A percentile compares a stretch with the other conserved stretches of the same genome.
phyloP scores from a whole-genome alignment of 53 echinoderm and acorn worm species.

The Pentamera pediparva region DNA sequence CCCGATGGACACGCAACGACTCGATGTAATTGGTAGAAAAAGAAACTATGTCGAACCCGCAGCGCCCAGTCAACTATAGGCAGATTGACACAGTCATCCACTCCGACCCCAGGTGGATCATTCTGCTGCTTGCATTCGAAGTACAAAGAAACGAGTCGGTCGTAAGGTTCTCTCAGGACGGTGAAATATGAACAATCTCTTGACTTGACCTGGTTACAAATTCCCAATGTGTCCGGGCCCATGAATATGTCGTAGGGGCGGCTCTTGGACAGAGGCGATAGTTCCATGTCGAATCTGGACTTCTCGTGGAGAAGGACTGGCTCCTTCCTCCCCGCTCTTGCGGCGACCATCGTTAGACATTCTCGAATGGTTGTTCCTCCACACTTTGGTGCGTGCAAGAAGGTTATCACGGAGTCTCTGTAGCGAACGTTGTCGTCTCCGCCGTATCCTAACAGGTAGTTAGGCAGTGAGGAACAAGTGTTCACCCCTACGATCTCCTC shows the following conservation, averaged over 20 bases:
- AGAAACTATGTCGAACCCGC: not conserved
- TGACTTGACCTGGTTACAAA: not conserved
- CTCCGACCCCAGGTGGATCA: slow-evolving; percentile 1
- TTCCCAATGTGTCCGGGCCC: slow-evolving; percentile 11
- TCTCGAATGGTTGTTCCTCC: slow-evolving; percentile 5
- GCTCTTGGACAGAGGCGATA: not conserved
- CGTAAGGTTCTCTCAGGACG: slow-evolving; percentile 5
- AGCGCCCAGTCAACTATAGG: not conserved
- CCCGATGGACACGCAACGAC: not conserved
- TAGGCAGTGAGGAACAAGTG: slow-evolving; percentile 13
- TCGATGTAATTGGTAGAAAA: slow-evolving; percentile 16
- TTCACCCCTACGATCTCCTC: not conserved
- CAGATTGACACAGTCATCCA: slow-evolving; percentile 1
- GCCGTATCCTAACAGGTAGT: not conserved
- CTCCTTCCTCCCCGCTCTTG: not conserved
- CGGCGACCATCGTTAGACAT: slow-evolving; percentile 11
- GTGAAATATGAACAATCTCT: slow-evolving; percentile 8
- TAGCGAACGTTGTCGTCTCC: not conserved
- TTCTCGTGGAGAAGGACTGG: not conserved
- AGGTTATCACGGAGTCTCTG: slow-evolving; percentile 8
- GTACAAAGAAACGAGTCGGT: slow-evolving; percentile 8
- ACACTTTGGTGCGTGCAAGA: slow-evolving; percentile 9
- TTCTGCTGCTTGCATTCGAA: slow-evolving; percentile 16
- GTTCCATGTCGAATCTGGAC: not conserved
- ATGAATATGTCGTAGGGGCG: not conserved